A percentile compares a stretch with the other conserved stretches of the same genome.
These are phyloP conservation scores for Salarias fasciatus DNA, from an alignment of 2,797 vertebrate genomes.

Conservation along the genomic window DNA sequence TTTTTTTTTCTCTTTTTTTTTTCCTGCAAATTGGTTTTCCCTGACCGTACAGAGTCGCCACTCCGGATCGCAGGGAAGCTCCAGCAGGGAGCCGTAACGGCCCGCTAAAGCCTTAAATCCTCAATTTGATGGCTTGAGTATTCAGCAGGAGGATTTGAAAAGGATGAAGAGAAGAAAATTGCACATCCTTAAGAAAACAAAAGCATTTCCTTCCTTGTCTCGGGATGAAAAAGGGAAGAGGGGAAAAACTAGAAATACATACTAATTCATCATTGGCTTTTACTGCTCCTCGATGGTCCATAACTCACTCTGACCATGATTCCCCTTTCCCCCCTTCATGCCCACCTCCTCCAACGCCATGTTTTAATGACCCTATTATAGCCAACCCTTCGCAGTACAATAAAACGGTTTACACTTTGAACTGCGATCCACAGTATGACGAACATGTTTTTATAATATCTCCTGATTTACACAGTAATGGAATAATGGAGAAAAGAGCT, in stretches of 20 bases:
- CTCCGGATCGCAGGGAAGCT: constrained; percentile 84
- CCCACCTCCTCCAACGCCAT: constrained; percentile 60
- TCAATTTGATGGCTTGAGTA: constrained; percentile 87
- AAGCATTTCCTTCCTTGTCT: constrained; percentile 92
- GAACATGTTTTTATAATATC: constrained; percentile 79
- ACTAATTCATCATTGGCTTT: constrained; percentile 90
- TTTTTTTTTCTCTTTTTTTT: too few relatives aligned
- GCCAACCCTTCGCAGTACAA: constrained; percentile 72
- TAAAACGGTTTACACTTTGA: constrained; percentile 80
- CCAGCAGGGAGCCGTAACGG: constrained; percentile 87
- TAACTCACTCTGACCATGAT: constrained; percentile 75
- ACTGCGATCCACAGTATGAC: constrained; percentile 73
- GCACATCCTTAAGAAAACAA: constrained; percentile 96
- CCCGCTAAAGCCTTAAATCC: constrained; percentile 89
- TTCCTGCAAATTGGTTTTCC: constrained; percentile 84
- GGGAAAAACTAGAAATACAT: constrained; percentile 80
- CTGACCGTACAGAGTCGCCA: constrained; percentile 81
- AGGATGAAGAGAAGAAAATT: constrained; percentile 95
- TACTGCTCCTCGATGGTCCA: constrained; percentile 82
- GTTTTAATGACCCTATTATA: constrained; percentile 81
- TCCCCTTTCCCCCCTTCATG: constrained; percentile 72
- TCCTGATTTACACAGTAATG: constrained; percentile 69
- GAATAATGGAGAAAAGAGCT: constrained; percentile 62
- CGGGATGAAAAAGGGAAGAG: constrained; percentile 79
- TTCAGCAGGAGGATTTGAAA: constrained; percentile 88